phyloP scores from a whole-genome alignment of 2,113 vertebrate genomes.

The Camarhynchus parvulus region DNA sequence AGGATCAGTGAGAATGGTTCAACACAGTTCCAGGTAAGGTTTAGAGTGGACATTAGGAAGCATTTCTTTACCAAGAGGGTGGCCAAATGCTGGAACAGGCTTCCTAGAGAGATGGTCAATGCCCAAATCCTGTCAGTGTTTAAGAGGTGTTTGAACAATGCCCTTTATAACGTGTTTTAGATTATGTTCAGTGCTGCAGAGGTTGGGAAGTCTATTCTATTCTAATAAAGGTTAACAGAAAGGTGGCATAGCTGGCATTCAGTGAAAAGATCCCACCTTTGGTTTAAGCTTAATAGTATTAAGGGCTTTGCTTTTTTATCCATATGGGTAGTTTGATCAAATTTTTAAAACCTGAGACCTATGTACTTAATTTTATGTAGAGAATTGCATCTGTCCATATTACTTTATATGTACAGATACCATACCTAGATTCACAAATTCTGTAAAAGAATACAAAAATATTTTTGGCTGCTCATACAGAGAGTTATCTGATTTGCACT shows the following conservation, averaged over 20 bases:
- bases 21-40: fast-evolving
- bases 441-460: neutral
- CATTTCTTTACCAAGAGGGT: neutral
- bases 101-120: neutral
- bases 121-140: fast-evolving
- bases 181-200: neutral
- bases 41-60: neutral
- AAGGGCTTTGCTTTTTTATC: neutral
- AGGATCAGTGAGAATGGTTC: fast-evolving
- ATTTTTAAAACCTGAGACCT: neutral
- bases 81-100: neutral
- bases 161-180: fast-evolving
- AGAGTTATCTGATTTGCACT: neutral
- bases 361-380: neutral
- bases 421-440: neutral
- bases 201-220: neutral
- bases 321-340: fast-evolving
- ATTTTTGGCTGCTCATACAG: neutral
- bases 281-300: neutral
- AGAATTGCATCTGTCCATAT: neutral
- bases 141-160: neutral
- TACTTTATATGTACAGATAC: neutral
- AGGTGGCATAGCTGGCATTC: neutral
- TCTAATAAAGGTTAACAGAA: neutral
- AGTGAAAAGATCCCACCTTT: neutral